Percentiles rank a stretch among this genome's conserved stretches.
These are phyloP conservation scores for Cichladusa arquata DNA, from an alignment of 2,113 vertebrate genomes.

Conservation along the genomic window DNA sequence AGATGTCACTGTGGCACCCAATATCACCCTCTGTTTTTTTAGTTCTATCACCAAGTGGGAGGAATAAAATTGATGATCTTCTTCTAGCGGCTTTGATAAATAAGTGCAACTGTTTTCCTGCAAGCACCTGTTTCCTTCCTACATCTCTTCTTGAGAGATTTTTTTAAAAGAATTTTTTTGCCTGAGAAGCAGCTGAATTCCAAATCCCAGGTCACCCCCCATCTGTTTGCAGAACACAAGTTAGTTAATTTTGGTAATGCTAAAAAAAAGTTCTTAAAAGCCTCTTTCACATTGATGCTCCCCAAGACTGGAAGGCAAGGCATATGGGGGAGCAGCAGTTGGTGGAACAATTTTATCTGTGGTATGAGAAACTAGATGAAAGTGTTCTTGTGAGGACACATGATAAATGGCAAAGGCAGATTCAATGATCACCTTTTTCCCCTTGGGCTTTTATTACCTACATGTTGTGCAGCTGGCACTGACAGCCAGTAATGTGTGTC, in stretches of 20 bases:
- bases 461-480: not conserved
- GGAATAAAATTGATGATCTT: conserved; percentile 38
- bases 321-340: conserved; percentile 30
- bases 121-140: conserved; percentile 45
- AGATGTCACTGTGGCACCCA: not conserved
- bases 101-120: conserved; percentile 13
- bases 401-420: not conserved
- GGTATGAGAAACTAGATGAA: conserved; percentile 1
- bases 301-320: conserved; percentile 21
- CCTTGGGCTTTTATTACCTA: not conserved
- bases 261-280: conserved; percentile 43
- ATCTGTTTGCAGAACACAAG: conserved; percentile 50
- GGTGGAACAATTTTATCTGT: conserved; percentile 14
- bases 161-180: conserved; percentile 39
- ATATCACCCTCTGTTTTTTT: not conserved
- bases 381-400: conserved; percentile 1
- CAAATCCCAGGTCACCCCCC: conserved; percentile 49
- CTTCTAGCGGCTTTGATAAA: conserved; percentile 10
- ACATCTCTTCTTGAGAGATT: conserved; percentile 8
- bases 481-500: not conserved
- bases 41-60: not conserved
- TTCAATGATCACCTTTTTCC: not conserved
- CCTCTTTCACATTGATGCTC: conserved; percentile 33
- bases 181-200: conserved; percentile 39
- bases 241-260: conserved; percentile 41